Evolutionary conservation across 1,140 invertebrate genomes (phyloP), one percentile per base, ranked within the genome.

Genomic region (Platyscapa corneri): DNA sequence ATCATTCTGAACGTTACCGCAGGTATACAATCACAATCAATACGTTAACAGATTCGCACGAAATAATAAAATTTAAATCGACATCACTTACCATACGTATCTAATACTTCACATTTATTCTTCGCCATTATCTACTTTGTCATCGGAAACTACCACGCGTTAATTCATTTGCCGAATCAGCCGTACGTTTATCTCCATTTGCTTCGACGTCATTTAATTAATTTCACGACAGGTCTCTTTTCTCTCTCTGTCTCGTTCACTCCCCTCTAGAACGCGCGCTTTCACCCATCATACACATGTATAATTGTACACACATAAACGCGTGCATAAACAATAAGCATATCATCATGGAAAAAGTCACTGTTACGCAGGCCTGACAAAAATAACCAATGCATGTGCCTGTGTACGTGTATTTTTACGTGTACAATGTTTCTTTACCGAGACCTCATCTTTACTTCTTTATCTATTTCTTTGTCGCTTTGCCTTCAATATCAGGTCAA

Each of bases 31-130:
- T 34, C 14, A 77, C 49, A 77, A 77, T 77, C 0, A 34, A 77
- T 5, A 49, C 56, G 49, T 30, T 37, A 30, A 32, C 46, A 32
- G 27, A 76, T 30, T 7, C 20, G n/a, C 34, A 56, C 2, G 42
- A 80, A 80, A 80, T 5, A 65, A 65, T 30, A 75, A 83, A 83
- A 76, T 64, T 75, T 0, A 83, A 83, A 83, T 46, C 37, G 27
- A 83, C 37, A 72, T 72, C 82, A 46, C 34, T 83, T 83, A 20
- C 18, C 37, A n/a, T n/a, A 30, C 23, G 8, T 79, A 12, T 39
- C 1, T 37, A 72, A 72, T 72, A n/a, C 32, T 82, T 82, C 30
- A 53, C 67, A 72, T 82, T 81, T 72, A 82, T 82, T 82, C 20
- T 46, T 12, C 46, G n/a, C 5, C 67, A 30, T 34, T 56, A 20